Base-by-base conservation (phyloP, 2,888 invertebrate species). In the Tenthredo livida region DNA sequence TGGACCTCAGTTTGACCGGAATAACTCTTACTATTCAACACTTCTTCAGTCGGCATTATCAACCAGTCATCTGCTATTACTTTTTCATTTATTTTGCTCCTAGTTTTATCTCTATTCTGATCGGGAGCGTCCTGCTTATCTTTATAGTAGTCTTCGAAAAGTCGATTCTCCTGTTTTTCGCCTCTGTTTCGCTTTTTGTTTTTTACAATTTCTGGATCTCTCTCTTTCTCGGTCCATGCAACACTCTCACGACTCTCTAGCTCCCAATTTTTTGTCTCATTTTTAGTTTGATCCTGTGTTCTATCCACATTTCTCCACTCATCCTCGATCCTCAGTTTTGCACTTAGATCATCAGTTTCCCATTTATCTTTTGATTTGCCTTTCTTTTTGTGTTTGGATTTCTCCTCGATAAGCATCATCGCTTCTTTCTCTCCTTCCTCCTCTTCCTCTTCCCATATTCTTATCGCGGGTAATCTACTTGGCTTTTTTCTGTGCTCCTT, bases 371-470 rank as follows among this genome's bases (percentile, higher is more conserved):
- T 80, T n/a, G 61, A 58, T 80, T 61, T 50, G 47, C 87, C 88
- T 61, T 88, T 58, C n/a, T 70, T 70, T 25, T 43, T 37, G 21
- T 17, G 85, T 40, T 82, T 82, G 1, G 73, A 86, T 12, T 89
- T 90, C 7, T 89, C 87, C 33, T 89, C 86, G 12, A 88, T 86
- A 17, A 91, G 86, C 88, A 91, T 85, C 85, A 91, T 87, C 70
- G 90, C 91, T 75, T 93, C 92, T 4, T 90, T 90, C 47, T 92
- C 92, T 0, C 90, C 93, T 84, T 93, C 92, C 40, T 93, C 93
- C 67, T 91, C 89, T 21, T 91, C 91, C n/a, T 93, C 93, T 73
- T 93, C 93, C 93, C 93, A 93, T 37, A 93, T 93, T 85, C 92
- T 90, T 72, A 91, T 89, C 0, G 92, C 89, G 15, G 90, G 91